Evolutionary conservation across 2,888 invertebrate species (phyloP).

Genomic region (Suillia variegata): DNA sequence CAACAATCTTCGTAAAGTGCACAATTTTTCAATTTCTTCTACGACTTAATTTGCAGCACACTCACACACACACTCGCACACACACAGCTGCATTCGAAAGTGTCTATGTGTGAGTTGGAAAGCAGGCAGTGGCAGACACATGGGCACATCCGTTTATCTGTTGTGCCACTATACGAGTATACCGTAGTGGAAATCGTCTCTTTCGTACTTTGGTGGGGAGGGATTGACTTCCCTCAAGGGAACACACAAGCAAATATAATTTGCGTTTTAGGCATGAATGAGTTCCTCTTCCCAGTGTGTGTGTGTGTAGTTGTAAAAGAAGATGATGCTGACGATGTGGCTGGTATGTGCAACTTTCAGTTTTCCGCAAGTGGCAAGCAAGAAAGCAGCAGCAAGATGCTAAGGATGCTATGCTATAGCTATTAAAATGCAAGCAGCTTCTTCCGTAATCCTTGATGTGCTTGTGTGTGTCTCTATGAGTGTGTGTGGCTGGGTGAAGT

Average conservation of each 20-base stretch:
- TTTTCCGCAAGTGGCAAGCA: background rate
- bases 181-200: no score
- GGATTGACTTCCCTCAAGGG: slow-evolving; percentile 2
- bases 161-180: no score
- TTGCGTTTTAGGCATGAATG: slow-evolving; percentile 34
- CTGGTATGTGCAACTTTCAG: background rate
- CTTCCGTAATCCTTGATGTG: background rate
- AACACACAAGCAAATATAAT: slow-evolving; percentile 29
- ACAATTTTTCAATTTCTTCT: slow-evolving; percentile 20
- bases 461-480: background rate
- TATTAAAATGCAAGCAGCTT: slow-evolving; percentile 1
- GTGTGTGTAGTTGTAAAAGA: background rate
- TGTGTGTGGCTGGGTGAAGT: background rate
- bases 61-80: background rate
- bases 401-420: no score
- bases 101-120: background rate
- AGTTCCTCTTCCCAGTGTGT: slow-evolving; percentile 4
- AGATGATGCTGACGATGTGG: background rate
- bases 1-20: slow-evolving; percentile 8
- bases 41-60: slow-evolving; percentile 19
- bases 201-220: no score
- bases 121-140: background rate
- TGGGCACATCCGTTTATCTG: background rate
- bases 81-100: background rate
- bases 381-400: background rate